Percentiles rank a stretch among this genome's conserved stretches.
Conservation (phyloP, 2,888 invertebrate species). For the Campaea margaritaria region DNA sequence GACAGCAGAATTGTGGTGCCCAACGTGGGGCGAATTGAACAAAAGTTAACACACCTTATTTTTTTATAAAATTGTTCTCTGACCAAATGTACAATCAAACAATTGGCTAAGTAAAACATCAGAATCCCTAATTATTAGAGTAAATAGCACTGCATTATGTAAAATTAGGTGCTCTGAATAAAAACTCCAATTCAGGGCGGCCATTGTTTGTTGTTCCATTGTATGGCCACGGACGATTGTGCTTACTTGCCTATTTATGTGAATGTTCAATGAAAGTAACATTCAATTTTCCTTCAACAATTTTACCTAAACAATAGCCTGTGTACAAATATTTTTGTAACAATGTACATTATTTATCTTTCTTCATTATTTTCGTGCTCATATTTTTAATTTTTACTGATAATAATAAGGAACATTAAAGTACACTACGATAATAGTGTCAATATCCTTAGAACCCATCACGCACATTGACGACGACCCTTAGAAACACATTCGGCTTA, state of each 20-base stretch:
- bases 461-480: too few species aligned
- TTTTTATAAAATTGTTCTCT: too few species aligned
- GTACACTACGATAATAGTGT: too few species aligned
- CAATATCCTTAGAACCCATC: too few species aligned
- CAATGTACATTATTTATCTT: background rate
- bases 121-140: conserved; percentile 10
- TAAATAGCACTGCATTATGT: conserved; percentile 21
- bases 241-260: conserved; percentile 30
- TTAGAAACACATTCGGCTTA: too few species aligned
- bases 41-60: too few species aligned
- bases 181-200: conserved; percentile 60
- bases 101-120: background rate
- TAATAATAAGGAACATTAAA: too few species aligned
- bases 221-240: conserved; percentile 41
- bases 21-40: too few species aligned
- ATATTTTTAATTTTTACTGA: too few species aligned
- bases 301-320: background rate
- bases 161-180: conserved; percentile 57
- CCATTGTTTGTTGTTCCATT: conserved; percentile 64
- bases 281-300: conserved; percentile 21
- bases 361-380: too few species aligned
- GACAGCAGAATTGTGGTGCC: too few species aligned
- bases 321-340: background rate
- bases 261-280: conserved; percentile 37
- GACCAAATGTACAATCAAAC: background rate